phyloP scores from a whole-genome alignment of 1,140 invertebrate genomes.

The Drosophila azteca region DNA sequence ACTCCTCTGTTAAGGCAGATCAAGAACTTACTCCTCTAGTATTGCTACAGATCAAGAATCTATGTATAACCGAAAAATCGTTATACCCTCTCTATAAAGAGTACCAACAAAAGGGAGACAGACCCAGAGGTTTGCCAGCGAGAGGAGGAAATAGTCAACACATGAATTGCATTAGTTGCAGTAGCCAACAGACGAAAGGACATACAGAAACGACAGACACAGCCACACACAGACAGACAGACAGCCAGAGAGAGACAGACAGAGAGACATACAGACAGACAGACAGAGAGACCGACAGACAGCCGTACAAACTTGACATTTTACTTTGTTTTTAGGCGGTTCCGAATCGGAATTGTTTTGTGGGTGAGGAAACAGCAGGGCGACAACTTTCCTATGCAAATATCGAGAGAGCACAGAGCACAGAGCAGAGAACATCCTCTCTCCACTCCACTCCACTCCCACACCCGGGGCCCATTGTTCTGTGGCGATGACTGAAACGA shows the following conservation, averaged over 20 bases:
- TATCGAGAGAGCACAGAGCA: background rate
- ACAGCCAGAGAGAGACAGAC: background rate
- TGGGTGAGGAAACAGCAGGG: background rate
- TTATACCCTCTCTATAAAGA: too few species aligned
- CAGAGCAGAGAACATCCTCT: conserved; percentile 3
- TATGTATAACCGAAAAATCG: too few species aligned
- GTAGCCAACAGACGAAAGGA: conserved; percentile 33
- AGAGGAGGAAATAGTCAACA: conserved; percentile 40
- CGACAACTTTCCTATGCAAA: conserved; percentile 50
- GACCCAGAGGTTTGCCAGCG: conserved; percentile 14
- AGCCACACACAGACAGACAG: background rate
- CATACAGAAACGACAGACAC: background rate
- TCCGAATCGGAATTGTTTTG: conserved; percentile 1
- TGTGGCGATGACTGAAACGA: conserved; percentile 46
- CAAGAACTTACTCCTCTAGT: too few species aligned
- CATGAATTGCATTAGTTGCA: conserved; percentile 63
- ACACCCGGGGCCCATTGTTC: conserved; percentile 38
- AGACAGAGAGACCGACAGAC: conserved; percentile 24
- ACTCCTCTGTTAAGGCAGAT: too few species aligned
- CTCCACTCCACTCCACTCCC: too few species aligned
- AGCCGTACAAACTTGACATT: conserved; percentile 48
- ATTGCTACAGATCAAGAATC: too few species aligned
- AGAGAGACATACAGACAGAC: conserved; percentile 4
- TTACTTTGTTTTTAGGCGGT: conserved; percentile 67
- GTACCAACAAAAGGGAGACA: conserved; percentile 28